Evolutionary conservation across 2,113 vertebrate species (phyloP).

Genomic region (Xyliphius kryptos): DNA sequence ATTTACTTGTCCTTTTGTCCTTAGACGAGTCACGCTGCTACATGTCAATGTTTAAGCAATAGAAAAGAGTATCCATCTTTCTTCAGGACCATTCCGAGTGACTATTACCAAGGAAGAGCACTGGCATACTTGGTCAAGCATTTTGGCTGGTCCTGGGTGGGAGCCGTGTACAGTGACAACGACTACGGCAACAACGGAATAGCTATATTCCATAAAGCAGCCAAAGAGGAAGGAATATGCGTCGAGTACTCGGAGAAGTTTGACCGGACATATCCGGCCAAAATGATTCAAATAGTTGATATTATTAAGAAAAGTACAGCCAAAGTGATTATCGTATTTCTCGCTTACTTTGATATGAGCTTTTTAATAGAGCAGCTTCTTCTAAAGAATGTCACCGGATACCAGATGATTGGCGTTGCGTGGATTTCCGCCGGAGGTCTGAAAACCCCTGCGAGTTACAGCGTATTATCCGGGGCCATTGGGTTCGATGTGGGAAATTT

Average conservation of each 20-base stretch:
- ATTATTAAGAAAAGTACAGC: conserved; percentile 56
- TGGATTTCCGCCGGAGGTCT: conserved; percentile 64
- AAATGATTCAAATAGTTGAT: conserved; percentile 55
- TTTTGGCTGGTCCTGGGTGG: conserved; percentile 68
- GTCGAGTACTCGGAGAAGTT: conserved; percentile 62
- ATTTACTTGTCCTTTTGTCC: too few relatives aligned
- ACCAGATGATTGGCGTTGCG: conserved; percentile 61
- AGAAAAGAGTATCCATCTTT: conserved; percentile 58
- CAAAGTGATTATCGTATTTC: conserved; percentile 59
- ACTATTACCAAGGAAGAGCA: conserved; percentile 57
- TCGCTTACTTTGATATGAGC: conserved; percentile 60
- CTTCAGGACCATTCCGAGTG: conserved; percentile 65
- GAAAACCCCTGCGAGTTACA: conserved; percentile 53
- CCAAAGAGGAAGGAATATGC: conserved; percentile 58
- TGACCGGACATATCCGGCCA: conserved; percentile 50
- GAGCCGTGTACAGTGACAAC: conserved; percentile 60
- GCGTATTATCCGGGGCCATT: conserved; percentile 55
- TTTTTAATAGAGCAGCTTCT: conserved; percentile 56
- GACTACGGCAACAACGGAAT: conserved; percentile 69
- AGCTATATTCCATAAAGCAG: conserved; percentile 57
- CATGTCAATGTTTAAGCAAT: conserved; percentile 63
- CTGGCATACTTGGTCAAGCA: conserved; percentile 59
- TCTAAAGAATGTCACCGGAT: conserved; percentile 57
- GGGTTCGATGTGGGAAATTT: conserved; percentile 58
- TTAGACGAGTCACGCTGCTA: conserved; percentile 66